Evolutionary conservation across 2,888 invertebrate species (phyloP).

Genomic region (Zygogramma bicolorata): DNA sequence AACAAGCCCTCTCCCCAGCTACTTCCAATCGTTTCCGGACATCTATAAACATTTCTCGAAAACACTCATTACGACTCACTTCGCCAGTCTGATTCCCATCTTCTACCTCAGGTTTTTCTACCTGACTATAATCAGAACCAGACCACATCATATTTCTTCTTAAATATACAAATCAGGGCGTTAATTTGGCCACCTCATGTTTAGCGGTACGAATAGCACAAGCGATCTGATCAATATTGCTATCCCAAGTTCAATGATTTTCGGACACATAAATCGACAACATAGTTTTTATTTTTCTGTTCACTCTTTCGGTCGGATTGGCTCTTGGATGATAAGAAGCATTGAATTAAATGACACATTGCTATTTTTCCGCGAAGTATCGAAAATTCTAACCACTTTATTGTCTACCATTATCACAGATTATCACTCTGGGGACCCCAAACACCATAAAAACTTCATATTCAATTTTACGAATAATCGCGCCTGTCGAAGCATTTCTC

Average conservation of each 20-base stretch:
- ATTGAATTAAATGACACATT: conserved; percentile 20
- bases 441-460: conserved; percentile 28
- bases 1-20: no score
- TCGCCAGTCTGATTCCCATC: no score
- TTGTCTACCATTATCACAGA: conserved; percentile 33
- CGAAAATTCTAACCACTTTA: conserved; percentile 15
- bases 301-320: conserved; percentile 24
- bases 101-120: no score
- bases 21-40: no score
- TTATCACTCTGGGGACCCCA: conserved; percentile 20
- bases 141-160: background rate
- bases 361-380: conserved; percentile 12
- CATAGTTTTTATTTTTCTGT: conserved; percentile 1
- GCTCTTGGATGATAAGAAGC: conserved; percentile 25
- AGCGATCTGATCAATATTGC: background rate
- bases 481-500: conserved; percentile 19
- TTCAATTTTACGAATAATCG: conserved; percentile 15
- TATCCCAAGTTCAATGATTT: conserved; percentile 11
- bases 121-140: no score
- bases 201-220: conserved; percentile 5
- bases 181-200: conserved; percentile 4
- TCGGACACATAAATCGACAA: background rate
- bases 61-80: no score
- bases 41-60: no score
- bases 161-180: conserved; percentile 2